Conservation (phyloP, 2,113 vertebrate species). For the Elephantulus edwardii region DNA sequence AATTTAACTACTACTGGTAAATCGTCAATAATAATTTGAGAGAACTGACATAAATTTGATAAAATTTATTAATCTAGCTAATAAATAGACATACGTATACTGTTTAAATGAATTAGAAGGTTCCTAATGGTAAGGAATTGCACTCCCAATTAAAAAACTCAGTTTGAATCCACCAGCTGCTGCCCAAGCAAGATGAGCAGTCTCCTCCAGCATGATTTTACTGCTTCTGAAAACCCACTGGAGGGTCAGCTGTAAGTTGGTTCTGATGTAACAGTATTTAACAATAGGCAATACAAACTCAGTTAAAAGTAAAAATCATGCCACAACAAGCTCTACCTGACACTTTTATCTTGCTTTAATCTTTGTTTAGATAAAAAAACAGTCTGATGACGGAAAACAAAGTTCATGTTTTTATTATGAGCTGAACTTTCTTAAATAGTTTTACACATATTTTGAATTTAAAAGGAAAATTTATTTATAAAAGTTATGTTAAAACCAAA, state of each 20-base stretch:
- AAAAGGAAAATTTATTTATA: not conserved
- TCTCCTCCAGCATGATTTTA: too few species aligned
- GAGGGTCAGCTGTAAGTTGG: too few species aligned
- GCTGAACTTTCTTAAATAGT: constrained; percentile 14
- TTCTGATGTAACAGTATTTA: too few species aligned
- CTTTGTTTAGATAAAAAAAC: not conserved
- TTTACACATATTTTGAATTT: not conserved
- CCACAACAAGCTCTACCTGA: not conserved
- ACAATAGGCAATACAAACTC: too few species aligned
- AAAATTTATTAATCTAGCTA: not conserved
- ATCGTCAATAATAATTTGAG: not conserved
- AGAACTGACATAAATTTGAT: not conserved
- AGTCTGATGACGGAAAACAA: constrained; percentile 30
- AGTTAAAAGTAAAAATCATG: constrained; percentile 23
- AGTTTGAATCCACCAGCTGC: too few species aligned
- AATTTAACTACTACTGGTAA: not conserved
- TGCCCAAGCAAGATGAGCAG: too few species aligned
- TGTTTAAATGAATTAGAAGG: too few species aligned
- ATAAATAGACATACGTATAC: too few species aligned
- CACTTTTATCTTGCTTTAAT: not conserved
- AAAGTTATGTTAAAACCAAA: not conserved
- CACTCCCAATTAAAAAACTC: too few species aligned
- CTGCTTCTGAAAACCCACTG: too few species aligned
- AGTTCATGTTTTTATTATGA: not conserved
- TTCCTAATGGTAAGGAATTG: too few species aligned